A percentile compares a stretch with the other conserved stretches of the same genome.
These are phyloP conservation scores for Magallana angulata DNA, from an alignment of 1,140 invertebrate species.

Conservation along the genomic window DNA sequence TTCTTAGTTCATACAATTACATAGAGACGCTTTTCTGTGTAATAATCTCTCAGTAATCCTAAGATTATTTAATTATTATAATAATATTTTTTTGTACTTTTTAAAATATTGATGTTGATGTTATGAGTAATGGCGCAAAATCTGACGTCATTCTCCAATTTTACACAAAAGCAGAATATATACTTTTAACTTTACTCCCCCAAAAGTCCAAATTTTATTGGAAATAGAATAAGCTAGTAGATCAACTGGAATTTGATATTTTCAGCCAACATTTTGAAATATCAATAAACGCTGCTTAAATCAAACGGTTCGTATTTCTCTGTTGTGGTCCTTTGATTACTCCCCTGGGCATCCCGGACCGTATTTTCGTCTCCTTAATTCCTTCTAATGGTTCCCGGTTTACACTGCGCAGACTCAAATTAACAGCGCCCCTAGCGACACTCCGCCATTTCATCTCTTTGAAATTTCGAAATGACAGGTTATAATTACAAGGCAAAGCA, in stretches of 20 bases:
- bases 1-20: no score
- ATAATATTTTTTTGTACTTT: no score
- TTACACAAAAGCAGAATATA: no score
- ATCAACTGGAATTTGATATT: background rate
- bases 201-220: background rate
- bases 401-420: constrained; percentile 8
- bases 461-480: background rate
- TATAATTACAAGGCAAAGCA: constrained; percentile 19
- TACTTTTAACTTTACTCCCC: background rate
- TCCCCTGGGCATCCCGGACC: background rate
- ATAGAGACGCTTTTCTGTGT: no score
- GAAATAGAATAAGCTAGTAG: background rate
- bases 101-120: no score
- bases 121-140: no score
- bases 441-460: constrained; percentile 11
- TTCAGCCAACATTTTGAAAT: background rate
- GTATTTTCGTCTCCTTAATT: background rate
- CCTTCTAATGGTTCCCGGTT: background rate
- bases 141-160: no score
- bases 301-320: background rate
- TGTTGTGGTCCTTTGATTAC: background rate
- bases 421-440: background rate
- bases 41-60: no score
- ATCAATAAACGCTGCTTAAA: background rate
- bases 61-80: no score